Conservation (phyloP, 2,888 invertebrate genomes). For the Cremastinae sp. region DNA sequence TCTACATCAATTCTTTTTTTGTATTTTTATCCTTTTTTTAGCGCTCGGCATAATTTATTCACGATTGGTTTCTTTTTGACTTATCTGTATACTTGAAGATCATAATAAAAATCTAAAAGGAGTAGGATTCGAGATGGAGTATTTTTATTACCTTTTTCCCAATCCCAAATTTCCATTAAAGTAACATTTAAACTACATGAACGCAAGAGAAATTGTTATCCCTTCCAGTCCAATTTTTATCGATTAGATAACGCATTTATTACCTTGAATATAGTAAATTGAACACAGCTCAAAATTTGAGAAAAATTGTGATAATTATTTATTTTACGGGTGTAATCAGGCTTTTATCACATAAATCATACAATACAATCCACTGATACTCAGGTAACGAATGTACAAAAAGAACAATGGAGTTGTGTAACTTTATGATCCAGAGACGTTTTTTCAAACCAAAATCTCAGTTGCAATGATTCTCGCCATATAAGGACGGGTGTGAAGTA, state of each 20-base stretch:
- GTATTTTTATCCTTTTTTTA: conserved; percentile 28
- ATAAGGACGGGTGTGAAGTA: conserved; percentile 34
- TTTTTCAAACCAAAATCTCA: neutral
- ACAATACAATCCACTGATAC: too few species aligned
- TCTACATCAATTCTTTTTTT: conserved; percentile 19
- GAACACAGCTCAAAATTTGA: neutral
- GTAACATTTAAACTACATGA: too few species aligned
- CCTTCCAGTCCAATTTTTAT: too few species aligned
- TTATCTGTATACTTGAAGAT: conserved; percentile 31
- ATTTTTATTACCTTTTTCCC: neutral
- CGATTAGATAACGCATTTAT: too few species aligned
- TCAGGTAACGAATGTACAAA: too few species aligned
- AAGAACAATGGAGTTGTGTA: too few species aligned
- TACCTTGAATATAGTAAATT: neutral
- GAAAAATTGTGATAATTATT: too few species aligned
- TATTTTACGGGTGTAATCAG: neutral
- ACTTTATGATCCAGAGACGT: neutral
- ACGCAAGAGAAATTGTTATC: too few species aligned
- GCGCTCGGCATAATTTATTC: conserved; percentile 55
- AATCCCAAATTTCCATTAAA: too few species aligned
- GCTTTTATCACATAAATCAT: neutral
- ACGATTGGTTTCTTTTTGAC: conserved; percentile 24
- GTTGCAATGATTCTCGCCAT: conserved; percentile 14
- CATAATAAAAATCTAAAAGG: conserved; percentile 29
- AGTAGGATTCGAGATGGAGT: neutral